Percentiles rank a stretch among this genome's conserved stretches.
Conservation (phyloP, 2,797 vertebrate species). For the Molossus molossus region DNA sequence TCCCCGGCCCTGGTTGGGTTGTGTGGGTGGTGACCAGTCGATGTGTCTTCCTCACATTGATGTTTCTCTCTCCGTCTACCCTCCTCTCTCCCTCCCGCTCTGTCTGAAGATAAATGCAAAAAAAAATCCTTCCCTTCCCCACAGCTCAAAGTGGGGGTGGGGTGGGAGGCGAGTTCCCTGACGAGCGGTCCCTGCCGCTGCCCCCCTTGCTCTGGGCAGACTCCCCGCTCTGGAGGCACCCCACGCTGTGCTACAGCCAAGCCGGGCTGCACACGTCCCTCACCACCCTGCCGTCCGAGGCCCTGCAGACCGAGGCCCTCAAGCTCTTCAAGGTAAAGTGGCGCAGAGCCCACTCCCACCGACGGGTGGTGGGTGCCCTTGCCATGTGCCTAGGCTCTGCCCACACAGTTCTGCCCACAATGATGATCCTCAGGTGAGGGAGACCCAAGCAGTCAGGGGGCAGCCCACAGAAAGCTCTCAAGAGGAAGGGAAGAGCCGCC, state of each 20-base stretch:
- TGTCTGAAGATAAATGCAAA: too few species aligned
- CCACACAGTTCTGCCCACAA: not conserved
- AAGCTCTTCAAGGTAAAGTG: slow-evolving; percentile 96
- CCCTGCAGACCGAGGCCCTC: slow-evolving; percentile 97
- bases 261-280: slow-evolving; percentile 93
- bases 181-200: not conserved
- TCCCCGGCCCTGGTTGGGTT: too few species aligned
- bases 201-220: slow-evolving; percentile 88
- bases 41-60: too few species aligned
- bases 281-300: slow-evolving; percentile 93
- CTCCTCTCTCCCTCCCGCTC: too few species aligned
- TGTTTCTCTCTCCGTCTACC: too few species aligned
- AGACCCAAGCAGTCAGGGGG: not conserved
- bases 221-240: slow-evolving; percentile 94
- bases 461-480: not conserved
- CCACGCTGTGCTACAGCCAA: slow-evolving; percentile 95
- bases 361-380: not conserved
- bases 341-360: not conserved
- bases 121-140: not conserved
- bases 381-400: not conserved
- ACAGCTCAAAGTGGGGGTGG: not conserved
- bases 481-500: not conserved
- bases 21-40: too few species aligned
- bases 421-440: not conserved
- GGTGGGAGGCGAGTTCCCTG: not conserved